These are phyloP conservation scores for Rutilus rutilus DNA, from an alignment of 2,113 vertebrate genomes.

Conservation along the genomic window DNA sequence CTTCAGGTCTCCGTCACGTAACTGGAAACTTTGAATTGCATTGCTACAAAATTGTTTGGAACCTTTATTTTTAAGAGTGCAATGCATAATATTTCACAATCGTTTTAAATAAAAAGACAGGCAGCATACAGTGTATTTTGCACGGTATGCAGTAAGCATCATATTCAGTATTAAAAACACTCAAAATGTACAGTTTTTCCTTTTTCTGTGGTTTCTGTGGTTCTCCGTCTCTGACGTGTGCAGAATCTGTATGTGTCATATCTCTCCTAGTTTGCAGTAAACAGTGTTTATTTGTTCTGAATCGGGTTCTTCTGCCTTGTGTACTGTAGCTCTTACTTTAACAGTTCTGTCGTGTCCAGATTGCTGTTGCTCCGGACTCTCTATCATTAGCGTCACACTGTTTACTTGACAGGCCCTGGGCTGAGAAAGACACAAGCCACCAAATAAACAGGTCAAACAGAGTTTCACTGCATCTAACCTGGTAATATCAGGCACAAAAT, in stretches of 20 bases:
- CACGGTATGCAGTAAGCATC: neutral
- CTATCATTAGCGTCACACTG: neutral
- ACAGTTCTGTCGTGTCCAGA: neutral
- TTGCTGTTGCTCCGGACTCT: neutral
- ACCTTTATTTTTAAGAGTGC: neutral
- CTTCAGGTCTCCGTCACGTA: no score
- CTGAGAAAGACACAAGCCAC: slow-evolving; percentile 2
- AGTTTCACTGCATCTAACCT: neutral
- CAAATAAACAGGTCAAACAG: neutral
- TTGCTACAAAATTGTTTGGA: neutral
- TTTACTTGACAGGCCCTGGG: neutral
- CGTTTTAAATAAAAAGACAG: neutral
- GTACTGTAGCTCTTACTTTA: neutral
- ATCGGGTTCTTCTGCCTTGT: neutral
- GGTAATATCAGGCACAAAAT: no score
- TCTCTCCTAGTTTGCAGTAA: slow-evolving; percentile 52
- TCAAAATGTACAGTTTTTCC: neutral
- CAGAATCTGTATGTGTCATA: neutral
- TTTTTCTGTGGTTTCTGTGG: neutral
- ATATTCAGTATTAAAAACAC: neutral
- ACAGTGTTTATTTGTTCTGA: slow-evolving; percentile 30
- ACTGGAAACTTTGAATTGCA: no score
- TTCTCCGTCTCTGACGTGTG: neutral
- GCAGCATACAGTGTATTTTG: neutral
- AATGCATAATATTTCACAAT: neutral